Conservation (phyloP, 2,797 vertebrate species). For the Lemur catta region DNA sequence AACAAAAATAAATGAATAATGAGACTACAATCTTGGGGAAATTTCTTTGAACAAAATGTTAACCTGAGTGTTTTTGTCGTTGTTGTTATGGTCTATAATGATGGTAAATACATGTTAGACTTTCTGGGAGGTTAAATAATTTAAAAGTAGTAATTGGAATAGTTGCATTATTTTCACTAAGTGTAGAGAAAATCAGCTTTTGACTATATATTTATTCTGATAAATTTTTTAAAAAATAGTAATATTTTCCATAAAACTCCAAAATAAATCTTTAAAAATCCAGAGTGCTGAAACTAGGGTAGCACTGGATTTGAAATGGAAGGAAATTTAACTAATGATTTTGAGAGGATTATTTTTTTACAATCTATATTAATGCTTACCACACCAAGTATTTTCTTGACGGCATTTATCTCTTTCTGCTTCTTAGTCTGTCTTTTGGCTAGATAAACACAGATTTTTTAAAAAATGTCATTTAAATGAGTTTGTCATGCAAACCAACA, state of each 20-base stretch:
- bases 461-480: neutral
- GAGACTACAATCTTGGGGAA: constrained; percentile 48
- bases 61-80: neutral
- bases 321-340: neutral
- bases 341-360: constrained; percentile 57
- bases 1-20: constrained; percentile 72
- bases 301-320: constrained; percentile 35
- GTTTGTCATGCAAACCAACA: neutral
- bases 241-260: constrained; percentile 59
- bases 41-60: neutral
- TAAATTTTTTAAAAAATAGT: constrained; percentile 60
- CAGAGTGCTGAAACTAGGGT: constrained; percentile 18
- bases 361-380: neutral
- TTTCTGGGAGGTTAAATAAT: neutral
- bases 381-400: neutral
- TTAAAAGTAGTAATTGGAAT: neutral
- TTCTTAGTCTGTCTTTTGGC: neutral
- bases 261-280: constrained; percentile 43
- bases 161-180: constrained; percentile 36
- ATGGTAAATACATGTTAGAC: neutral
- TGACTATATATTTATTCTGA: constrained; percentile 60
- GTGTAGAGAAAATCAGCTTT: constrained; percentile 51
- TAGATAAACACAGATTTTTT: neutral
- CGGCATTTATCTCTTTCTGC: neutral
- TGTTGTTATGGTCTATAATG: constrained; percentile 24